Evolutionary conservation across 2,797 vertebrate species (phyloP).

Genomic region (Propithecus deckenii): DNA sequence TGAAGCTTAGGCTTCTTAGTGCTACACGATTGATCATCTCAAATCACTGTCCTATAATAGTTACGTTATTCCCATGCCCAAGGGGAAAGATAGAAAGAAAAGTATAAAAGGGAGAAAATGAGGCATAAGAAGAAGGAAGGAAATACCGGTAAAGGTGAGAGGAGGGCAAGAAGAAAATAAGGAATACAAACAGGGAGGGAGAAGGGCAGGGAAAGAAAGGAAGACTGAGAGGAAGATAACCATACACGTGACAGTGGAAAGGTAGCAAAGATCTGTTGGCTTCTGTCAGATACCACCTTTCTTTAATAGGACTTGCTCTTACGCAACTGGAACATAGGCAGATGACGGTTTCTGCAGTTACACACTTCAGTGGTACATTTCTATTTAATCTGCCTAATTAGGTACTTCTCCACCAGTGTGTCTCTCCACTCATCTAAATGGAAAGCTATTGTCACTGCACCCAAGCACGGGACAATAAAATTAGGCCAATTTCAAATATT

Average conservation of each 20-base stretch:
- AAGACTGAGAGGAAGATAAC: background rate
- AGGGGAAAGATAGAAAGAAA: background rate
- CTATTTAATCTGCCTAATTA: slow-evolving; percentile 54
- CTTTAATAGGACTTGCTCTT: slow-evolving; percentile 3
- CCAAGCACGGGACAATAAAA: slow-evolving; percentile 49
- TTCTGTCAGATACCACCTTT: background rate
- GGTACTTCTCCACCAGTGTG: slow-evolving; percentile 49
- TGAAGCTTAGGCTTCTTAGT: slow-evolving; percentile 10
- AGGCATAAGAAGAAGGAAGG: background rate
- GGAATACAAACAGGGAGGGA: background rate
- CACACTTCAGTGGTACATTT: slow-evolving; percentile 33
- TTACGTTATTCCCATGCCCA: background rate
- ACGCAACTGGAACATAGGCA: background rate
- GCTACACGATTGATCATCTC: background rate
- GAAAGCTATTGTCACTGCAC: slow-evolving; percentile 37
- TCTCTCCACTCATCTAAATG: background rate
- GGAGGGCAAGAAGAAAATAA: background rate
- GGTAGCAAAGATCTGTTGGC: background rate
- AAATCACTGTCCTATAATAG: background rate
- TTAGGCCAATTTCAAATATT: slow-evolving; percentile 73
- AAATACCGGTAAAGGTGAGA: background rate
- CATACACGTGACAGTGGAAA: background rate
- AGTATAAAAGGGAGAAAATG: background rate
- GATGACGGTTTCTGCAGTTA: slow-evolving; percentile 26
- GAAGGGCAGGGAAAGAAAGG: background rate